Evolutionary conservation across 2,113 vertebrate genomes (phyloP).

Genomic region (Butorides virescens): DNA sequence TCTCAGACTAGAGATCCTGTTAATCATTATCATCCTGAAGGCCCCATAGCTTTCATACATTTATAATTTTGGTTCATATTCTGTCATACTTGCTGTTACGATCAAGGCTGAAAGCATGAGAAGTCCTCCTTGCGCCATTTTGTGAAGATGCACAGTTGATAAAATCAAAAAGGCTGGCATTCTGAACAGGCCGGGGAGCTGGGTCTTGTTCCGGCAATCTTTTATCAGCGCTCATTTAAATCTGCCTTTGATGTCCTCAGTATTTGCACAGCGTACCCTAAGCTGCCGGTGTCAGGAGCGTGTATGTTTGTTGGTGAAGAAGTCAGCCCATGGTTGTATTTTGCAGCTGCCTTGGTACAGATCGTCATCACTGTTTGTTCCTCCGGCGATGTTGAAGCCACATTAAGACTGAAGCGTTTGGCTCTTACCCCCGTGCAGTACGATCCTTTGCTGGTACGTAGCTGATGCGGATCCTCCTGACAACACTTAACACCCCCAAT

Average conservation of each 20-base stretch:
- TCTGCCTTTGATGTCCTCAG: neutral
- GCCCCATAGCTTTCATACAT: neutral
- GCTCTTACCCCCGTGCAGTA: neutral
- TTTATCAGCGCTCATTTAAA: neutral
- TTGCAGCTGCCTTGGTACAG: neutral
- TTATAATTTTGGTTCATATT: neutral
- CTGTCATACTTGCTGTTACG: neutral
- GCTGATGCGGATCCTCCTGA: neutral
- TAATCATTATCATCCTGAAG: neutral
- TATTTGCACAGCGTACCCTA: neutral
- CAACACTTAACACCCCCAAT: fast-evolving
- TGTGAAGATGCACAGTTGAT: no score
- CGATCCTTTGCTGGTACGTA: neutral
- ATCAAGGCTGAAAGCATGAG: neutral
- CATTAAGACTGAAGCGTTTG: neutral
- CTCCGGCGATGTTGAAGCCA: neutral
- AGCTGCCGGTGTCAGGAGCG: neutral
- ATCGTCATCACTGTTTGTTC: neutral
- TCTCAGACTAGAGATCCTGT: neutral
- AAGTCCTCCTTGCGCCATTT: neutral
- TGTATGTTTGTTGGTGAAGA: neutral
- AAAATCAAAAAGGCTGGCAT: neutral
- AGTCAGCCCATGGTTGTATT: neutral
- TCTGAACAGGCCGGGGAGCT: neutral
- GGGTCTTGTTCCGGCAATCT: neutral